A percentile compares a stretch with the other conserved stretches of the same genome.
Evolutionary conservation across 92 coral and sea anemone species (phyloP).

Genomic region (Hydrozoanthus gracilis): DNA sequence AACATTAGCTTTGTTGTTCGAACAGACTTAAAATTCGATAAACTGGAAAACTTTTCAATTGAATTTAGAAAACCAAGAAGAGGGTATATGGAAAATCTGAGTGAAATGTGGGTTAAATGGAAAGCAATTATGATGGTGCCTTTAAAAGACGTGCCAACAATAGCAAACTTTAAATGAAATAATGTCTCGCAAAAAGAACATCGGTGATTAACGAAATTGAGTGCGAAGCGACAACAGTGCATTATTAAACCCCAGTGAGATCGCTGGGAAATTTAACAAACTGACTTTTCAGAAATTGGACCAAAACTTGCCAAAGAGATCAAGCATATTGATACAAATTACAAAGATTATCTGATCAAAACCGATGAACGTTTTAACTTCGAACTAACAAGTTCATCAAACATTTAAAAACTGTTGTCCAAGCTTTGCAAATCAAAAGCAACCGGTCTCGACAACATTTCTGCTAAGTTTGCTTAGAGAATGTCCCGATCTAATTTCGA

Average conservation of each 20-base stretch:
- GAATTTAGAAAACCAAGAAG: neutral
- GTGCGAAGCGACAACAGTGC: conserved; percentile 37
- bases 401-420: conserved; percentile 4
- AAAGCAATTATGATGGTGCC: conserved; percentile 37
- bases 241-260: conserved; percentile 10
- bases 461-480: conserved; percentile 44
- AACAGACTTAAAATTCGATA: conserved; percentile 2
- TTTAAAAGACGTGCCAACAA: conserved; percentile 35
- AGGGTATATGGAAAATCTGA: conserved; percentile 19
- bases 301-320: conserved; percentile 3
- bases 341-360: conserved; percentile 24
- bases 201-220: conserved; percentile 30
- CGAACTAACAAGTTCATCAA: neutral
- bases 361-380: conserved; percentile 24
- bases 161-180: conserved; percentile 48
- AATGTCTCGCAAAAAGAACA: conserved; percentile 37
- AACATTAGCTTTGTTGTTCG: conserved; percentile 3
- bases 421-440: conserved; percentile 47
- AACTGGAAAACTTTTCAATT: conserved; percentile 14
- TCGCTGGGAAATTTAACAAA: conserved; percentile 18
- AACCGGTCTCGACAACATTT: conserved; percentile 47
- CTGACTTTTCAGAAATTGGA: conserved; percentile 5
- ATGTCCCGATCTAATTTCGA: conserved; percentile 28
- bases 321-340: conserved; percentile 6
- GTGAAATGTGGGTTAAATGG: conserved; percentile 56